Base-by-base conservation (phyloP, 2,888 invertebrate species). In the Chrysolina haemoptera region DNA sequence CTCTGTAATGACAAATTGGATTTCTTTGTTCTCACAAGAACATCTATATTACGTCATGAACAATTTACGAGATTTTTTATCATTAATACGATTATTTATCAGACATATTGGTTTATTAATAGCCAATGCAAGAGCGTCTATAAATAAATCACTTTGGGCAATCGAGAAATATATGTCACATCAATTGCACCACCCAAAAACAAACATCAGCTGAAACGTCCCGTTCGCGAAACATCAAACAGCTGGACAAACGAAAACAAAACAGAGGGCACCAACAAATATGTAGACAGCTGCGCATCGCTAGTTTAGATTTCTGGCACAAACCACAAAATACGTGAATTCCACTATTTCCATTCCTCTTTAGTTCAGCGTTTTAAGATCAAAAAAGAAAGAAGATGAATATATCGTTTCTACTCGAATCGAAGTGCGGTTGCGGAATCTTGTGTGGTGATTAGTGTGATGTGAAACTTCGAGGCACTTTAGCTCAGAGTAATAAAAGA, bases 31-130 rank as follows among this genome's bases (percentile, higher is more conserved):
- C 82, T 81, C 79, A 80, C 80, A 65, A 75, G 71, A 79, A 77
- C 76, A 78, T 77, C 77, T 27, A 35, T 78, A 80, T 82, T 84
- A 83, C 83, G 84, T 84, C 83, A 84, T 80, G 79, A 76, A 76
- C 76, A 70, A 77, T 63, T 67, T 43, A 71, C 76, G 63, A 67
- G 41, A 71, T 71, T 73, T 70, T 68, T 50, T 20, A 63, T 35
- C 69, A 74, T 68, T 18, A 65, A 68, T 68, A 64, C 48, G 65
- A 20, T 74, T 74, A 75, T 73, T 76, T 75, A 71, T 62, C 43
- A 67, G 66, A 71, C 73, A 76, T 74, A 35, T 63, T 72, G 64
- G 53, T 72, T 71, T 76, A 78, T 76, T 76, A 68, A 73, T 75
- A 74, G 71, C 59, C 50, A 59, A 53, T 64, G 69, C 59, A 72